phyloP scores from a whole-genome alignment of 2,888 invertebrate species.

The Melipona beecheii region DNA sequence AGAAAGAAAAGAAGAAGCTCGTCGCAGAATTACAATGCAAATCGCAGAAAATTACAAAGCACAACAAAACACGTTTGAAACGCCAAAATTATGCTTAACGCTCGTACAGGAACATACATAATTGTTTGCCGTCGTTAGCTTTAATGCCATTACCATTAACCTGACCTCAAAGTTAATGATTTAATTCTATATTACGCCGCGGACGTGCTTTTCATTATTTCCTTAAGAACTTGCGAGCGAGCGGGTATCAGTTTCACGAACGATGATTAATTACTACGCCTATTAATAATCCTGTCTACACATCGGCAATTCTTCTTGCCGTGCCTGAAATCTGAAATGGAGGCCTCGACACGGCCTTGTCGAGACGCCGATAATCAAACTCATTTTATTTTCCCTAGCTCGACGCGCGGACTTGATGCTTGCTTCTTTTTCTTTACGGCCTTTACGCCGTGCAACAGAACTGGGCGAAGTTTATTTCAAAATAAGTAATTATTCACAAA shows the following conservation, averaged over 20 bases:
- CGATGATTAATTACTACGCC: constrained; percentile 7
- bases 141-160: background rate
- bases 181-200: background rate
- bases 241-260: background rate
- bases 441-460: too few relatives aligned
- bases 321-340: constrained; percentile 29
- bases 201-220: background rate
- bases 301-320: constrained; percentile 25
- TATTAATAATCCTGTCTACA: constrained; percentile 27
- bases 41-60: background rate
- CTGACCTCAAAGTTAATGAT: background rate
- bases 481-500: too few relatives aligned
- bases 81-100: too few relatives aligned
- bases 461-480: too few relatives aligned
- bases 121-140: too few relatives aligned
- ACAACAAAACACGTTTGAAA: background rate
- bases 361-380: constrained; percentile 27
- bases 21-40: background rate
- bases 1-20: too few relatives aligned
- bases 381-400: constrained; percentile 16
- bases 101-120: too few relatives aligned
- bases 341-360: constrained; percentile 48
- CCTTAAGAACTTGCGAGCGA: background rate
- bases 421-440: background rate
- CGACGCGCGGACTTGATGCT: background rate